These are phyloP conservation scores for Tragopan temminckii DNA, from an alignment of 2,797 vertebrate species.

Conservation along the genomic window DNA sequence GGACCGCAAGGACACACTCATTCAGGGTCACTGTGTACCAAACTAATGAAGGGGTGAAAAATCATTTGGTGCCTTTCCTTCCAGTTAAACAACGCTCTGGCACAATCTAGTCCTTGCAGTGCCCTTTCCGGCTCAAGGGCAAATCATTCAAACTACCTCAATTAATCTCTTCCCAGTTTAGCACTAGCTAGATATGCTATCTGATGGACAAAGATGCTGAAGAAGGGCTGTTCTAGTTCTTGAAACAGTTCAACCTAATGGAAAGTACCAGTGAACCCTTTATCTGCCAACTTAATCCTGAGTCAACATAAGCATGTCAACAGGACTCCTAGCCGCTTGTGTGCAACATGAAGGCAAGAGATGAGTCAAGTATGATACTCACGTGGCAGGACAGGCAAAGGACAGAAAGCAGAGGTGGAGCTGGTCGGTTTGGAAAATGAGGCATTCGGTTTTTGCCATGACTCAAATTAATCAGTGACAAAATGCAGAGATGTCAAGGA, in stretches of 20 bases:
- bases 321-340: background rate
- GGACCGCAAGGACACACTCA: background rate
- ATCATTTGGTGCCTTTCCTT: background rate
- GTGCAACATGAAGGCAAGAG: background rate
- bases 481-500: background rate
- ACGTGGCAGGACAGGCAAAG: background rate
- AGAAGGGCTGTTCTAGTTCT: background rate
- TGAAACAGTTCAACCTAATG: background rate
- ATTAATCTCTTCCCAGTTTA: constrained; percentile 13
- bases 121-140: background rate
- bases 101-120: background rate
- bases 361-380: background rate
- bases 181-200: background rate
- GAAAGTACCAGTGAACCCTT: background rate
- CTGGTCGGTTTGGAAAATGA: background rate
- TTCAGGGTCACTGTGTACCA: background rate
- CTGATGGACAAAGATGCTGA: background rate
- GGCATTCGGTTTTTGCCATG: background rate
- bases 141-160: constrained; percentile 1
- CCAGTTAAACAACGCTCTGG: background rate
- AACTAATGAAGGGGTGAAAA: constrained; percentile 20
- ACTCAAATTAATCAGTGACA: background rate
- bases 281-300: background rate
- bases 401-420: background rate
- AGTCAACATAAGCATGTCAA: background rate